phyloP scores from a whole-genome alignment of 2,113 vertebrate species.

The Otolemur garnettii region DNA sequence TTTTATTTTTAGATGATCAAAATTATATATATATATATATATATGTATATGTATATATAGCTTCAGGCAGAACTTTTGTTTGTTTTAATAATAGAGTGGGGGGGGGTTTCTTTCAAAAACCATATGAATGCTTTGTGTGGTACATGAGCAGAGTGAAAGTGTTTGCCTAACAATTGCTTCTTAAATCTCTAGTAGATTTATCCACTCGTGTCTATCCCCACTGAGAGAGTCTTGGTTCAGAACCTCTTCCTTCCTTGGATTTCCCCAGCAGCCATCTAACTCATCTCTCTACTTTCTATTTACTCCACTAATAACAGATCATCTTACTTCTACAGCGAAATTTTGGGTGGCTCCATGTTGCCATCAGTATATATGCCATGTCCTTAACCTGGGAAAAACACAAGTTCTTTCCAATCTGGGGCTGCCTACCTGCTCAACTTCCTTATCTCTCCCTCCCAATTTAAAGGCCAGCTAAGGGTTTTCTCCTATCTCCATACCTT shows the following conservation, averaged over 20 bases:
- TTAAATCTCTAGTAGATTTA: background rate
- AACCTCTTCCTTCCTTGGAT: slow-evolving; percentile 8
- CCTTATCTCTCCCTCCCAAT: background rate
- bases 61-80: too few species aligned
- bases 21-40: too few species aligned
- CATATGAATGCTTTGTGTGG: too few species aligned
- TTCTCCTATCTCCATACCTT: background rate
- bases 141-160: too few species aligned
- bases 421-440: background rate
- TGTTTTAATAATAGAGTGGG: too few species aligned
- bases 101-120: too few species aligned
- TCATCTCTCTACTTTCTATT: background rate
- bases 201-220: background rate
- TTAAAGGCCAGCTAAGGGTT: background rate
- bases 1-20: too few species aligned
- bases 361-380: background rate
- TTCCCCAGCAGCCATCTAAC: background rate
- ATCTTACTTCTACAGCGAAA: background rate
- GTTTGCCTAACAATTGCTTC: background rate
- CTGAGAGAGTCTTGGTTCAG: background rate
- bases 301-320: background rate
- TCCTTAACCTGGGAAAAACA: background rate
- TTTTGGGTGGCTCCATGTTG: background rate
- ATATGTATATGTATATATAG: too few species aligned
- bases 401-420: background rate